A percentile compares a stretch with the other conserved stretches of the same genome.
phyloP scores from a whole-genome alignment of 2,113 vertebrate genomes.

The Orthonyx spaldingii region DNA sequence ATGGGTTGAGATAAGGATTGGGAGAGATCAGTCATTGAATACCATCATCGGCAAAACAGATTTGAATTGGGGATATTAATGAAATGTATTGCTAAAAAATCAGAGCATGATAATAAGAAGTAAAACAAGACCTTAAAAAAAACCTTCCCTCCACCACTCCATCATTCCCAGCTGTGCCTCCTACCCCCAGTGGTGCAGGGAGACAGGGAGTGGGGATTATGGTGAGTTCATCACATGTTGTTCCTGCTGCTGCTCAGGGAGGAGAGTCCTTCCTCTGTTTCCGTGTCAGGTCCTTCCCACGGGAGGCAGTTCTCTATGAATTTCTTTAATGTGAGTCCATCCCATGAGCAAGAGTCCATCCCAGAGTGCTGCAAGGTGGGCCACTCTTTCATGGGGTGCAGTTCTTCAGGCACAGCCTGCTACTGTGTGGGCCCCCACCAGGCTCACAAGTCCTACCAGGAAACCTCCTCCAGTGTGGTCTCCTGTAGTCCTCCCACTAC shows the following conservation, averaged over 20 bases:
- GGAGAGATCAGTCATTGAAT: neutral
- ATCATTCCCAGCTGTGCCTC: neutral
- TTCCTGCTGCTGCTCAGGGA: neutral
- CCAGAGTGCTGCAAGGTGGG: accelerated
- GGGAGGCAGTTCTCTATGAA: neutral
- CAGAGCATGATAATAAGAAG: neutral
- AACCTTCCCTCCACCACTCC: neutral
- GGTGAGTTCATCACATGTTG: neutral
- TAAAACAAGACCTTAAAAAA: neutral
- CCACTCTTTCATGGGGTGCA: neutral
- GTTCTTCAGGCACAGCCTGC: neutral
- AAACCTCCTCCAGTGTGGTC: neutral
- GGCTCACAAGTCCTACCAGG: neutral
- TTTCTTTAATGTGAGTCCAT: neutral
- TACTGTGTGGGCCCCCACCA: neutral
- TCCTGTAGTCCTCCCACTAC: neutral
- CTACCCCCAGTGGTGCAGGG: neutral
- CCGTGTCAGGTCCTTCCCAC: neutral
- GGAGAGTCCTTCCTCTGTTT: neutral
- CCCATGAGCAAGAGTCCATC: neutral
- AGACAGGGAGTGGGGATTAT: neutral
- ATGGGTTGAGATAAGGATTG: neutral
- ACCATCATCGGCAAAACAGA: accelerated
- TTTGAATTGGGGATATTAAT: neutral
- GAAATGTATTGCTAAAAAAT: neutral